Evolutionary conservation across 1,140 invertebrate species (phyloP), one percentile per base, ranked within the genome.

Genomic region (Trichogramma pretiosum): DNA sequence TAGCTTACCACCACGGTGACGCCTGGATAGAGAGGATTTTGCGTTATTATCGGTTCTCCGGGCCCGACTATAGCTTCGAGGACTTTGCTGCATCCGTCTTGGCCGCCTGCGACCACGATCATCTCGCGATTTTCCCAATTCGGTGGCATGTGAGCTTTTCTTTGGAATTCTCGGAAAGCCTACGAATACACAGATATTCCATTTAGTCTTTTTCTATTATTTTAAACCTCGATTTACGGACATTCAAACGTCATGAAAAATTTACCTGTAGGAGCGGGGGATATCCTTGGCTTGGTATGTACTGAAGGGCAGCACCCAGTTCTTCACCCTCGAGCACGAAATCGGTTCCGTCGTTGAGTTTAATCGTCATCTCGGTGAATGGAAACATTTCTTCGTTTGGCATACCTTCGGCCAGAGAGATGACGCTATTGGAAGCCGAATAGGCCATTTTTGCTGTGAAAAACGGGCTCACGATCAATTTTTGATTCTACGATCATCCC

Each of bases 341-440:
- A 1, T 61, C 62, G 1, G 70, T 69, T 7, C 80, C 83, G 57
- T 79, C 76, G 57, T 74, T 78, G 10, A 84, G 63, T 47, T 74
- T 75, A 4, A 88, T 57, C n/a, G 75, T 68, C 2, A 85, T 76
- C 24, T 77, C 75, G 48, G 75, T 68, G 59, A 86, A 85, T 0
- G 87, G 87, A 60, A 88, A 88, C 3, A 84, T 77, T 16, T 75
- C 65, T 44, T 84, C 80, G 56, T 88, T 88, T 2, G 87, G 85
- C 75, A 86, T 80, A 1, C 85, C 85, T 48, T 85, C 81, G 0
- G 84, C 85, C 47, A 89, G 67, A 2, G 83, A 85, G 11, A 89
- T 79, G 37, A 81, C 70, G 22, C 75, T 74, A 34, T 80, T 78
- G 26, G 80, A 76, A 34, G 80, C 75, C 28, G 77, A 74, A 53